Conservation (phyloP, 2,797 vertebrate genomes). For the Tokudaia muenninki region DNA sequence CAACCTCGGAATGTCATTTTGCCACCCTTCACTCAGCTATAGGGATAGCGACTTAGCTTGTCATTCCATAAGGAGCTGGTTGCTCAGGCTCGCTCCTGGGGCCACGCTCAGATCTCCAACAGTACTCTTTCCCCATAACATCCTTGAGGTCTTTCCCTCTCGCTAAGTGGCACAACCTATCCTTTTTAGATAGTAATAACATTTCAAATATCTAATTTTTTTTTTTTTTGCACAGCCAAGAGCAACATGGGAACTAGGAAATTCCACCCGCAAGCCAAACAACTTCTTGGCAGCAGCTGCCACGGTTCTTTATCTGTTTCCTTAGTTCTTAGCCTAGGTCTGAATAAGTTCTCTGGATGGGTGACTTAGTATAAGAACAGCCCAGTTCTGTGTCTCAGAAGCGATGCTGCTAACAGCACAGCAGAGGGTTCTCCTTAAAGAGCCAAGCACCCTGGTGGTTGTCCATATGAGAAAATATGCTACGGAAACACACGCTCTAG, state of each 20-base stretch:
- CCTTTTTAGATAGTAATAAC: conserved; percentile 24
- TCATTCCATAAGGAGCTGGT: background rate
- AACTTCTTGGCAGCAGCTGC: conserved; percentile 59
- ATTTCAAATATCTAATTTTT: conserved; percentile 34
- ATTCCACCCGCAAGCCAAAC: conserved; percentile 64
- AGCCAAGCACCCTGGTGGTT: background rate
- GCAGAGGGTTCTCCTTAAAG: background rate
- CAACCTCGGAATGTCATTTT: conserved; percentile 27
- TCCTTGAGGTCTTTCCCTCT: background rate
- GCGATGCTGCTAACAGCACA: background rate
- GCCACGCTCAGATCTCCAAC: background rate
- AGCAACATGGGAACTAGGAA: conserved; percentile 62
- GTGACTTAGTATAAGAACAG: background rate
- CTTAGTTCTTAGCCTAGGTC: conserved; percentile 56
- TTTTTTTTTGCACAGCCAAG: conserved; percentile 64
- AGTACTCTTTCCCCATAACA: background rate
- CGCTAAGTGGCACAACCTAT: background rate
- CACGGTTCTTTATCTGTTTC: conserved; percentile 66
- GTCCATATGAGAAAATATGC: background rate
- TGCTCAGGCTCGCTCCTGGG: background rate
- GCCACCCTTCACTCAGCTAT: conserved; percentile 72
- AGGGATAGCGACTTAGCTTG: conserved; percentile 59
- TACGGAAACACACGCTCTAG: background rate
- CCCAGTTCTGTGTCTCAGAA: conserved; percentile 14
- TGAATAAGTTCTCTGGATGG: conserved; percentile 43